Conservation (phyloP, 1,140 invertebrate genomes). For the Goniozus legneri region DNA sequence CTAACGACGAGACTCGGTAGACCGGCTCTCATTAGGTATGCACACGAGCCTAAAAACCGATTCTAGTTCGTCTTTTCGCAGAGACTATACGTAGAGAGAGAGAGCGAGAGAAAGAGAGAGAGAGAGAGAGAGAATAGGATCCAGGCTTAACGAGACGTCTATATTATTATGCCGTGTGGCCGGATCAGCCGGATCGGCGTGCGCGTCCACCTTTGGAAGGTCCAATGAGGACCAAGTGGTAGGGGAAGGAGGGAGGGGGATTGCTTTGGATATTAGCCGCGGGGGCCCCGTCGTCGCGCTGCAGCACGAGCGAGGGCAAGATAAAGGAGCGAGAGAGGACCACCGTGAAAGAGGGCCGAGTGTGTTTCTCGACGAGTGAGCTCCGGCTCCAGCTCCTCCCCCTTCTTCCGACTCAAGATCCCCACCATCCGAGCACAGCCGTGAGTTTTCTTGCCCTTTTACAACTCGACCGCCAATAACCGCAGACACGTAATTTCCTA, state of each 20-base stretch:
- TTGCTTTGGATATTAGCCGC: conserved; percentile 38
- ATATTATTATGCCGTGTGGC: conserved; percentile 47
- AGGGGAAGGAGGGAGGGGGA: too few relatives aligned
- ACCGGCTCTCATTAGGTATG: conserved; percentile 48
- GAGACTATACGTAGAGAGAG: too few relatives aligned
- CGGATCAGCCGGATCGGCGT: conserved; percentile 16
- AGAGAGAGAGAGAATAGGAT: too few relatives aligned
- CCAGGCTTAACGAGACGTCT: conserved; percentile 43
- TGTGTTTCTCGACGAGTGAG: conserved; percentile 28
- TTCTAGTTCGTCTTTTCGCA: conserved; percentile 29
- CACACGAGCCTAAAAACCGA: conserved; percentile 45
- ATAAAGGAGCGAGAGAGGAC: conserved; percentile 41
- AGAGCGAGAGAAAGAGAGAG: too few relatives aligned
- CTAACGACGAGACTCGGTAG: conserved; percentile 15
- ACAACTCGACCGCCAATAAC: conserved; percentile 43
- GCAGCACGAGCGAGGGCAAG: conserved; percentile 21
- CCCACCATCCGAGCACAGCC: conserved; percentile 9
- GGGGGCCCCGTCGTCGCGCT: conserved; percentile 18
- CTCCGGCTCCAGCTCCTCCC: conserved; percentile 31
- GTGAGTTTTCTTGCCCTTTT: conserved; percentile 31
- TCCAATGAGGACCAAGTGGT: conserved; percentile 30
- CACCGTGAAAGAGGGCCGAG: conserved; percentile 50
- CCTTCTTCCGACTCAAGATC: conserved; percentile 20
- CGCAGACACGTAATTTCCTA: conserved; percentile 46
- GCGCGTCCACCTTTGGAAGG: conserved; percentile 28